These are phyloP conservation scores for Sternotherus odoratus DNA, from an alignment of 2,797 vertebrate species.

Conservation along the genomic window DNA sequence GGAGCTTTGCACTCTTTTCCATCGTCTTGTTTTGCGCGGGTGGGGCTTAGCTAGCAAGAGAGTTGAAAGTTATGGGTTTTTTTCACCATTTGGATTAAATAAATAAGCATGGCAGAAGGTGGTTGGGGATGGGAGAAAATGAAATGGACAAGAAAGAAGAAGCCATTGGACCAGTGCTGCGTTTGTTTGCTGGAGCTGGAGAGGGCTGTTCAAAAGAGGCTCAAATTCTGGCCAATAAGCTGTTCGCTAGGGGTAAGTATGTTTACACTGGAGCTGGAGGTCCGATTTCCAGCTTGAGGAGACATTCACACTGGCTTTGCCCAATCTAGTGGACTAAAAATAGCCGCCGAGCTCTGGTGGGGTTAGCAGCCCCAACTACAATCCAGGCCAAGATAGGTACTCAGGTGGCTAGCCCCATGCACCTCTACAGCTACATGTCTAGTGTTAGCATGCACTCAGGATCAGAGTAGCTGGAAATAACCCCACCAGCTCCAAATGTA, in stretches of 20 bases:
- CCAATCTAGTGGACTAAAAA: no score
- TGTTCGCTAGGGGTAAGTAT: background rate
- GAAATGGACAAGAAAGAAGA: background rate
- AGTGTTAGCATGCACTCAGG: background rate
- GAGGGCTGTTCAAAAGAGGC: background rate
- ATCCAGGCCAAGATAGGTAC: no score
- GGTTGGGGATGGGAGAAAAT: background rate
- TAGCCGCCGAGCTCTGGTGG: no score
- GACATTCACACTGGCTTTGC: no score
- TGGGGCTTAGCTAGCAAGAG: background rate
- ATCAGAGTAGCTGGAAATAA: background rate
- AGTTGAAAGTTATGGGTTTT: background rate
- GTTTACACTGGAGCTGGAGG: background rate
- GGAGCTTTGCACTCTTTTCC: background rate
- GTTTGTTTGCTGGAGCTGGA: background rate
- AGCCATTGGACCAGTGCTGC: background rate
- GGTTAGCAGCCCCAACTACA: no score
- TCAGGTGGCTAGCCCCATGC: background rate
- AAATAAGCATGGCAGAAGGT: background rate
- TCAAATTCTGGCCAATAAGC: background rate
- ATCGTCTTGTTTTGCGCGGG: slow-evolving; percentile 28
- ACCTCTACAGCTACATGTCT: background rate
- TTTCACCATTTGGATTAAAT: background rate
- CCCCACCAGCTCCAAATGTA: background rate
- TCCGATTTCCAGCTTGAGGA: background rate